phyloP scores from a whole-genome alignment of 2,888 invertebrate species.

The Homarus gammarus region DNA sequence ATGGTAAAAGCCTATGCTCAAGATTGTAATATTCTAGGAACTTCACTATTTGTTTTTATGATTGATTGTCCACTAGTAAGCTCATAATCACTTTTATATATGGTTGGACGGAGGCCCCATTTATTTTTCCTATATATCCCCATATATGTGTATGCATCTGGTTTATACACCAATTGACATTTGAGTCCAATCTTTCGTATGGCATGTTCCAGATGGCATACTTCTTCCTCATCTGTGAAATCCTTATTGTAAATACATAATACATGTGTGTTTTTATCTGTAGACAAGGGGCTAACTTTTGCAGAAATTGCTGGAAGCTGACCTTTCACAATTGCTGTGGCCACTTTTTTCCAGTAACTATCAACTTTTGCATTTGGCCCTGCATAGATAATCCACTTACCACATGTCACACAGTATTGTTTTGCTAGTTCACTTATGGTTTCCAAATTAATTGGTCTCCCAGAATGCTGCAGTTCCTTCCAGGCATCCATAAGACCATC shows the following conservation, averaged over 20 bases:
- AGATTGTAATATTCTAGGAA: no score
- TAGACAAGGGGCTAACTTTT: background rate
- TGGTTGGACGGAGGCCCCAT: background rate
- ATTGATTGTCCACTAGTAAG: background rate
- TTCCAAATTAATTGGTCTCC: background rate
- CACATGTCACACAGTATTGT: background rate
- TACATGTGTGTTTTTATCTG: background rate
- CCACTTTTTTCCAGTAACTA: background rate
- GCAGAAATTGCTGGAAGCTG: background rate
- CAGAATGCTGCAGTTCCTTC: background rate
- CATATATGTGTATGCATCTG: background rate
- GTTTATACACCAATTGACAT: background rate
- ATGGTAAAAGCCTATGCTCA: no score
- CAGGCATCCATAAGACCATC: background rate
- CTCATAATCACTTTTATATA: background rate
- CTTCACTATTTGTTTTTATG: background rate
- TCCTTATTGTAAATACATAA: background rate
- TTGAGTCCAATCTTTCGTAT: slow-evolving; percentile 1
- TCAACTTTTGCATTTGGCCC: background rate
- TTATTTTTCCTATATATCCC: background rate
- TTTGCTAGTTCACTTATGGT: background rate
- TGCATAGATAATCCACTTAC: background rate
- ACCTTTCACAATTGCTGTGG: background rate
- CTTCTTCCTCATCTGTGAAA: background rate
- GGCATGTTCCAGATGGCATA: background rate